phyloP scores from a whole-genome alignment of 2,888 invertebrate species.

The Dioctria rufipes region DNA sequence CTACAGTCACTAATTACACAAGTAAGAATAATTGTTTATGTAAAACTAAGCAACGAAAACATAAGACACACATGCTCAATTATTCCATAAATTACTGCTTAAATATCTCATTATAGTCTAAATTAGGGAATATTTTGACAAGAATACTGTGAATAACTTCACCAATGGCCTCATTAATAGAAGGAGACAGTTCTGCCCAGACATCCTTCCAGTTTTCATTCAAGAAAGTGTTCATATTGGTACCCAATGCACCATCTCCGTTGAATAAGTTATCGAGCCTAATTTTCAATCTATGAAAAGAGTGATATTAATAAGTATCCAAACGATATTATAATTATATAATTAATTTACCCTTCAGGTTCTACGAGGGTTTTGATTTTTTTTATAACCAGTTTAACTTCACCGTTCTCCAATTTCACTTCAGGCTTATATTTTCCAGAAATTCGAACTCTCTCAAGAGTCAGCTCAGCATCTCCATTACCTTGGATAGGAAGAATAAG shows the following conservation, averaged over 20 bases:
- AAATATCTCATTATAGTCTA: constrained; percentile 64
- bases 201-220: constrained; percentile 72
- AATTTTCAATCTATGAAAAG: constrained; percentile 60
- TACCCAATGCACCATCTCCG: constrained; percentile 70
- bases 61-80: neutral
- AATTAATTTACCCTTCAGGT: constrained; percentile 25
- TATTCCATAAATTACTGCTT: too few relatives aligned
- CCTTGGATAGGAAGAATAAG: constrained; percentile 66
- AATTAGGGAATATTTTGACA: constrained; percentile 64
- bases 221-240: constrained; percentile 70
- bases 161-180: constrained; percentile 38
- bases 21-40: neutral
- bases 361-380: constrained; percentile 34
- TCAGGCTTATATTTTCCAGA: constrained; percentile 8
- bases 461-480: constrained; percentile 63
- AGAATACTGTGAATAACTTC: constrained; percentile 64
- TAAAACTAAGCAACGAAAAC: constrained; percentile 20
- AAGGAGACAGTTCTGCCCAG: constrained; percentile 59
- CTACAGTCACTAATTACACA: too few relatives aligned
- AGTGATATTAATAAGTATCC: neutral
- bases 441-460: neutral
- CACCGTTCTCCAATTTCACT: neutral
- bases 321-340: neutral
- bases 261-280: constrained; percentile 70
- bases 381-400: constrained; percentile 1